Conservation (phyloP, 2,888 invertebrate species). For the Agriotes lineatus region DNA sequence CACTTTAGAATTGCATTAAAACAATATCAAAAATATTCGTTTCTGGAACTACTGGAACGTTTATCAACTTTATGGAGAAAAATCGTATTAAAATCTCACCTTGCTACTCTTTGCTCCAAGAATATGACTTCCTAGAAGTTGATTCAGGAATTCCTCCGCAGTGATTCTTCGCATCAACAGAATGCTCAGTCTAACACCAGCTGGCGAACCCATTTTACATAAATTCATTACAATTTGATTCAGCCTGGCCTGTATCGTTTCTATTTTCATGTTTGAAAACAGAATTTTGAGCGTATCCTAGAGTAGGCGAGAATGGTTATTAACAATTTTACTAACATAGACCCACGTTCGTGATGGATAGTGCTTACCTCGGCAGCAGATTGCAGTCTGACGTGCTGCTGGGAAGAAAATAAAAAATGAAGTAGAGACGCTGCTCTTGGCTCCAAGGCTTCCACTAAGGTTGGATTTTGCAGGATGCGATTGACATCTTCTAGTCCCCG, state of each 20-base stretch:
- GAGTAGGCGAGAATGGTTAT: slow-evolving; percentile 31
- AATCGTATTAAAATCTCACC: too few species aligned
- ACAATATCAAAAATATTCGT: too few species aligned
- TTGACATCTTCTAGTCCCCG: slow-evolving; percentile 73
- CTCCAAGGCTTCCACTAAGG: slow-evolving; percentile 69
- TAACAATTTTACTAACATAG: neutral
- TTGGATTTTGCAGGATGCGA: slow-evolving; percentile 68
- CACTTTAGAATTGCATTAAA: too few species aligned
- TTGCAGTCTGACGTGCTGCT: slow-evolving; percentile 66
- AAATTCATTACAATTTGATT: slow-evolving; percentile 65
- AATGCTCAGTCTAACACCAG: slow-evolving; percentile 67
- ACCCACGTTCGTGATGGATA: neutral
- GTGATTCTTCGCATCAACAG: slow-evolving; percentile 69
- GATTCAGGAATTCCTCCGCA: slow-evolving; percentile 59
- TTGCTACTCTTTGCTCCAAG: slow-evolving; percentile 55
- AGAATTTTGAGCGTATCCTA: slow-evolving; percentile 58
- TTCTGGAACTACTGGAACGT: too few species aligned
- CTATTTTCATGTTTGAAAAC: slow-evolving; percentile 54
- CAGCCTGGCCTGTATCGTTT: slow-evolving; percentile 63
- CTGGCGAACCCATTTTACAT: slow-evolving; percentile 67
- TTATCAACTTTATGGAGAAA: too few species aligned
- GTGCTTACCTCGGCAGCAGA: slow-evolving; percentile 53
- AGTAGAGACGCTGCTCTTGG: slow-evolving; percentile 75
- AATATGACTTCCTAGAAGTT: slow-evolving; percentile 50
- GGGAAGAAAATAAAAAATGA: slow-evolving; percentile 74